phyloP scores from a whole-genome alignment of 1,140 invertebrate species.

The Sitobion miscanthi region DNA sequence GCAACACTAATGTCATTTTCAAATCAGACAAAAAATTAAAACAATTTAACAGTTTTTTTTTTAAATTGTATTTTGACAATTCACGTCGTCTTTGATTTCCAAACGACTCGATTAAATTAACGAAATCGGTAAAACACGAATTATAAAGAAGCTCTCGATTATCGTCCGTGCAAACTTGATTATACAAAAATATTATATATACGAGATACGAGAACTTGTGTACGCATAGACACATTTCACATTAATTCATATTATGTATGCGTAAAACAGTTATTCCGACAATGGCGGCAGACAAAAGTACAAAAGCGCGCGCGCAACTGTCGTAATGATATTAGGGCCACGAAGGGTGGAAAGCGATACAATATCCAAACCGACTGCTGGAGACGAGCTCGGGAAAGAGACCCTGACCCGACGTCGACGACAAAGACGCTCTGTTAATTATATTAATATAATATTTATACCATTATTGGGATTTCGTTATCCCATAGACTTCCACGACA shows the following conservation, averaged over 20 bases:
- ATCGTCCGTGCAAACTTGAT: background rate
- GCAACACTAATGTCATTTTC: background rate
- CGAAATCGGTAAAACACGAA: background rate
- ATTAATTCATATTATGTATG: background rate
- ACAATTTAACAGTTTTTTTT: background rate
- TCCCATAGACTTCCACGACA: background rate
- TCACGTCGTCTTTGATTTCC: background rate
- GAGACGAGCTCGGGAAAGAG: background rate
- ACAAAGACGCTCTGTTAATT: background rate
- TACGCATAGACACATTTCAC: background rate
- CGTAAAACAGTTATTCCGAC: background rate
- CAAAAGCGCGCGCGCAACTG: background rate
- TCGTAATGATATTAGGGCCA: background rate
- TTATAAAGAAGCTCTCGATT: background rate
- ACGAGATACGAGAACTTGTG: background rate
- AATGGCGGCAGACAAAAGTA: background rate
- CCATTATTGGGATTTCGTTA: background rate
- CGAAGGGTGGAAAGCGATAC: background rate
- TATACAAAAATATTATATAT: background rate
- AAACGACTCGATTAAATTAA: background rate
- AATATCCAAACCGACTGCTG: background rate
- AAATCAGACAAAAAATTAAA: background rate
- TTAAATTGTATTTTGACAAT: background rate
- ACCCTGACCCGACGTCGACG: background rate
- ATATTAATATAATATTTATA: background rate